Base-by-base conservation (phyloP, 2,888 invertebrate species). In the Theristus sp. region DNA sequence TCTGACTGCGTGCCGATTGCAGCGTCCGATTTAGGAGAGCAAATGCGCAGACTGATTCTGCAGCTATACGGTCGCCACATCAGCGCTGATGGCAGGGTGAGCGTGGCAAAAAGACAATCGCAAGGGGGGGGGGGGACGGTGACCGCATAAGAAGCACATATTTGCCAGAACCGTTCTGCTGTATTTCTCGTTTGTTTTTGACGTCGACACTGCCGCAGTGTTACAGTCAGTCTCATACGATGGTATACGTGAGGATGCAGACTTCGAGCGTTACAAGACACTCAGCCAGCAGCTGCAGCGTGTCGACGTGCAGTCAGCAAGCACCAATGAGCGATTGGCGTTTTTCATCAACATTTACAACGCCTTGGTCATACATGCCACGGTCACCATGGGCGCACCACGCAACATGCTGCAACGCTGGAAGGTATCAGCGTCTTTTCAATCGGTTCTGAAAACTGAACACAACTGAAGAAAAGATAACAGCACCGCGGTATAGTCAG, bases 341-440 rank as follows among this genome's bases (percentile, higher is more conserved):
- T 76, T 79, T 67, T 79, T 79, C 67, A 72, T 77, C 66, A 79
- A 79, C 66, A 68, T 79, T 52, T 78, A 78, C 68, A 79, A 79
- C 68, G 75, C 78, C 26, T 70, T 77, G 61, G 75, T 78, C 22
- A 73, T 79, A 59, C 79, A 79, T 70, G 77, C 75, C 58, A 75
- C 72, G 60, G 71, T 77, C 17, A 69, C 66, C 22, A 64, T 66
- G 38, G 79, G 79, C 17, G 71, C 75, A 10, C 76, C 77, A 1
- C 66, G 68, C 24, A 75, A 73, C 62, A 66, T 77, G 25, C 77
- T 76, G 77, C 76, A 76, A 60, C 67, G 77, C 59, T 74, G 75
- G 64, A 77, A 75, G 71, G 76, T 75, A 57, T 6, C n/a, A 13
- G 38, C n/a, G n/a, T n/a, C n/a, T n/a, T n/a, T n/a, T 57, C 24